These are phyloP conservation scores for Myotis vivesi DNA, from an alignment of 2,797 vertebrate genomes.

Conservation along the genomic window DNA sequence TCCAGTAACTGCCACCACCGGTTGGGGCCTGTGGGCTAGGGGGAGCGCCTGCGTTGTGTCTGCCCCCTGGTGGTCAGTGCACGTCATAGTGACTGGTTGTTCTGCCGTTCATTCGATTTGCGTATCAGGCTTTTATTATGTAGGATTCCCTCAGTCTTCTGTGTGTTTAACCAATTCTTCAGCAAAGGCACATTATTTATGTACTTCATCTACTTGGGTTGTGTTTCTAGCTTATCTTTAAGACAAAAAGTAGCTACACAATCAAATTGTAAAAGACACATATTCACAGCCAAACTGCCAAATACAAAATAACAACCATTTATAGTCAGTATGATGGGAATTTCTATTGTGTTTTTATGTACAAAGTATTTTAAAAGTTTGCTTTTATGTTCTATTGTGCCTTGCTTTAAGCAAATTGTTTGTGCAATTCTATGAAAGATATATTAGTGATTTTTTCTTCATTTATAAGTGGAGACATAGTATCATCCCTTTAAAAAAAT, in stretches of 20 bases:
- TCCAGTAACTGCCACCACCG: too few relatives aligned
- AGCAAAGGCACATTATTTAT: conserved; percentile 11
- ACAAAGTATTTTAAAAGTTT: conserved; percentile 31
- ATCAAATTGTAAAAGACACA: neutral
- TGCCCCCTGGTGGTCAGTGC: too few relatives aligned
- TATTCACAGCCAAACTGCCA: neutral
- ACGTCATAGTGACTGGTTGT: too few relatives aligned
- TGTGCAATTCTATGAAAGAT: neutral
- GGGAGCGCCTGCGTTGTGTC: too few relatives aligned
- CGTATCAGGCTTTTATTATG: too few relatives aligned
- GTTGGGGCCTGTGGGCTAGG: too few relatives aligned
- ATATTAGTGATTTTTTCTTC: neutral
- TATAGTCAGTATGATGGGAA: neutral
- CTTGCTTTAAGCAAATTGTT: conserved; percentile 44
- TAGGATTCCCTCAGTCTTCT: conserved; percentile 44
- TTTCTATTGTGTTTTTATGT: conserved; percentile 38
- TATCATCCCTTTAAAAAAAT: neutral
- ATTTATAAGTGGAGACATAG: neutral
- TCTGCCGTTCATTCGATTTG: too few relatives aligned
- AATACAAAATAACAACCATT: neutral
- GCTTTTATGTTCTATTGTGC: neutral
- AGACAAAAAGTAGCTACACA: neutral
- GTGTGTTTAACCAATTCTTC: conserved; percentile 54
- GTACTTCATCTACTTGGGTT: neutral
- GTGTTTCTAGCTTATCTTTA: conserved; percentile 39